Evolutionary conservation across 2,797 vertebrate species (phyloP).

Genomic region (Crax fasciolata): DNA sequence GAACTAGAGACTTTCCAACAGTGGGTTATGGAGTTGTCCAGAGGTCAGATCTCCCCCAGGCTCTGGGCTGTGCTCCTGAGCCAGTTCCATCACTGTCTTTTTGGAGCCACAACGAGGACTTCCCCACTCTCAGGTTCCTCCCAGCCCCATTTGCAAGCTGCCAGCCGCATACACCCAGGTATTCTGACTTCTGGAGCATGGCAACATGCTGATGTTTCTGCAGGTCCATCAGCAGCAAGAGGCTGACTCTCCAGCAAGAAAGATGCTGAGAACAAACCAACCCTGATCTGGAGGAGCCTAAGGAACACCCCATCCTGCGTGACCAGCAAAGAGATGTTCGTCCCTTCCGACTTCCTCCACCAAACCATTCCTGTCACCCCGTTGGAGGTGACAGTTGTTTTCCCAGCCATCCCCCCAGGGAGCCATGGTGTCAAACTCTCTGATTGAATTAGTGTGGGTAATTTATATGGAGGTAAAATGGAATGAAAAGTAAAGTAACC

Average conservation of each 20-base stretch:
- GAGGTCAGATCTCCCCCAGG: neutral
- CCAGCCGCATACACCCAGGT: neutral
- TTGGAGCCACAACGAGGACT: neutral
- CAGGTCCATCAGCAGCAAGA: rapidly evolving
- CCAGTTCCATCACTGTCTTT: neutral
- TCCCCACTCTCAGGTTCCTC: neutral
- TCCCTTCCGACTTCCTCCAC: neutral
- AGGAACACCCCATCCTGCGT: neutral
- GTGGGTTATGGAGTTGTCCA: neutral
- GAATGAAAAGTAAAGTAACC: slow-evolving; percentile 46
- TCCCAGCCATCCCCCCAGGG: neutral
- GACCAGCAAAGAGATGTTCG: neutral
- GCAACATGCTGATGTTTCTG: neutral
- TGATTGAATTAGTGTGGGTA: slow-evolving; percentile 16
- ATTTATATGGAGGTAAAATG: slow-evolving; percentile 1
- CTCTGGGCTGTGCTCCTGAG: neutral
- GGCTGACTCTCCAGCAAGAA: neutral
- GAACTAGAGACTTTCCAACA: neutral
- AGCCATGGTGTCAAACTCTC: neutral
- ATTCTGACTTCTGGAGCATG: neutral
- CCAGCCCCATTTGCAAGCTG: neutral
- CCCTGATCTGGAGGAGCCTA: neutral
- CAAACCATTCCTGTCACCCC: neutral
- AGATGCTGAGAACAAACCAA: neutral
- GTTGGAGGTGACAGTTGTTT: neutral